Evolutionary conservation across 2,797 vertebrate genomes (phyloP).

Genomic region (Carcharodon carcharias): DNA sequence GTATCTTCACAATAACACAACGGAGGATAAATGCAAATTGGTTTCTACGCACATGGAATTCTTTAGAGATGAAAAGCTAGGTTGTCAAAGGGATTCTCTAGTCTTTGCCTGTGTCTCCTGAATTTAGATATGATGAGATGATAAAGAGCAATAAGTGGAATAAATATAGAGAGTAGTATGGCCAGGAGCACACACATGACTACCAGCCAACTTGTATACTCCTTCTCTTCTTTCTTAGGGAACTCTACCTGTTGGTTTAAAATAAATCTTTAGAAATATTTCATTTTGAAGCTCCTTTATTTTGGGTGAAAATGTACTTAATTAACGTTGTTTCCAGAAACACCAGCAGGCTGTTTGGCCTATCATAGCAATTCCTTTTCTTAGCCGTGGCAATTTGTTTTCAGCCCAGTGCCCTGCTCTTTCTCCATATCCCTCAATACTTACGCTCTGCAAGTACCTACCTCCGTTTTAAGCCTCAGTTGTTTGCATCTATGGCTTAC

Average conservation of each 20-base stretch:
- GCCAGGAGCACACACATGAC: slow-evolving; percentile 62
- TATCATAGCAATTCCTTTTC: background rate
- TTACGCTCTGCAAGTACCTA: background rate
- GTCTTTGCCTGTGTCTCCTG: slow-evolving; percentile 27
- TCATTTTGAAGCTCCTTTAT: background rate
- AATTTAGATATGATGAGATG: slow-evolving; percentile 46
- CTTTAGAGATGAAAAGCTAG: slow-evolving; percentile 39
- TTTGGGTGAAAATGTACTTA: background rate
- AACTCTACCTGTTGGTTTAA: slow-evolving; percentile 60
- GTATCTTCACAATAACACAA: background rate
- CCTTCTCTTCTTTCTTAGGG: slow-evolving; percentile 58
- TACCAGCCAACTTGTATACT: slow-evolving; percentile 72
- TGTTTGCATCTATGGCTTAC: background rate
- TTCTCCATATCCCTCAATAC: background rate
- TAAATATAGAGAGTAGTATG: slow-evolving; percentile 55
- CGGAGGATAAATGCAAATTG: too few relatives aligned
- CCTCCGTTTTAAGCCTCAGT: background rate
- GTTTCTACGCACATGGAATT: background rate
- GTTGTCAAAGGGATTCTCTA: slow-evolving; percentile 41
- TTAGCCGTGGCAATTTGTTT: background rate
- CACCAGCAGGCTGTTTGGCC: background rate
- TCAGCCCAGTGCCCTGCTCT: background rate
- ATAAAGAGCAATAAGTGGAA: slow-evolving; percentile 60
- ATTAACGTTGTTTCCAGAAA: background rate
- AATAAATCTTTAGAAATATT: slow-evolving; percentile 27